These are phyloP conservation scores for Chinchilla lanigera DNA, from an alignment of 2,113 vertebrate genomes.

Conservation along the genomic window DNA sequence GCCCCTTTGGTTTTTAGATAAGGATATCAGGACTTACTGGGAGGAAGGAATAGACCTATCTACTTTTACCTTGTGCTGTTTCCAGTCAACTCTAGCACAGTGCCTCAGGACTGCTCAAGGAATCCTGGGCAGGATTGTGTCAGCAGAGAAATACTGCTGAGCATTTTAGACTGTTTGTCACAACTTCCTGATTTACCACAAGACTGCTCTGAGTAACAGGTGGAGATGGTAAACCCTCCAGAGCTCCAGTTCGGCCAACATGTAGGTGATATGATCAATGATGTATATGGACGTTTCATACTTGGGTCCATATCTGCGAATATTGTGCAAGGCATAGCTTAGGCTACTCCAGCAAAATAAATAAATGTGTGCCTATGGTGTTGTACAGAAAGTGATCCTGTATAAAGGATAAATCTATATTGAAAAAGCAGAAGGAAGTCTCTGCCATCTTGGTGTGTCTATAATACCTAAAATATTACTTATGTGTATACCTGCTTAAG, in stretches of 20 bases:
- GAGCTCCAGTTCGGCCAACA: not conserved
- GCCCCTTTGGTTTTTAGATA: not conserved
- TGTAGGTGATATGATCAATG: no score
- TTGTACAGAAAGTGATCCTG: not conserved
- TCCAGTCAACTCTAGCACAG: not conserved
- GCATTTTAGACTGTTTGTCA: not conserved
- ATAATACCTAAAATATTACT: not conserved
- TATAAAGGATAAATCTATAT: not conserved
- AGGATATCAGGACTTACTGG: not conserved
- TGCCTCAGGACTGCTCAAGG: not conserved
- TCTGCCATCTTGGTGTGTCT: not conserved
- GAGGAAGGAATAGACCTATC: not conserved
- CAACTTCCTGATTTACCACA: not conserved
- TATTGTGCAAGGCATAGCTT: not conserved
- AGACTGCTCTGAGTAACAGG: not conserved
- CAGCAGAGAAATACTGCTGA: not conserved
- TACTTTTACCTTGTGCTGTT: not conserved
- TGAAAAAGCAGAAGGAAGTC: not conserved
- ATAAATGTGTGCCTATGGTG: accelerated
- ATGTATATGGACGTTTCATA: not conserved
- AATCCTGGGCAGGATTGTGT: not conserved
- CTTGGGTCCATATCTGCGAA: not conserved
- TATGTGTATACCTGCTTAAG: not conserved
- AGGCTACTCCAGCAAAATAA: not conserved
- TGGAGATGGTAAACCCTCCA: not conserved